Evolutionary conservation across 1,140 invertebrate species (phyloP).

Genomic region (Conus ventricosus): DNA sequence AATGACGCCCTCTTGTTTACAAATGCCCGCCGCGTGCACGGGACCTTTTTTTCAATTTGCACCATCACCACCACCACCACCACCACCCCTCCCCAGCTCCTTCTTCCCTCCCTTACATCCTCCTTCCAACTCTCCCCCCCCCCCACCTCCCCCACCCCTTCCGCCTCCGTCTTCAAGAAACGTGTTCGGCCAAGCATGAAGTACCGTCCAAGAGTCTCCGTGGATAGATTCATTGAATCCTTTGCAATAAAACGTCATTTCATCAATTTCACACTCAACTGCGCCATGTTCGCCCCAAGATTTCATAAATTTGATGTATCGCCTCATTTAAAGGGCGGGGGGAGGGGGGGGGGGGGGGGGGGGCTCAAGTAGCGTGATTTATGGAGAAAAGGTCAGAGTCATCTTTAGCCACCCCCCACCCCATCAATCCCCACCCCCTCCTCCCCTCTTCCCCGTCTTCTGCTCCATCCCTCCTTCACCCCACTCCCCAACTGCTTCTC

Average conservation of each 20-base stretch:
- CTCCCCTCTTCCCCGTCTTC: background rate
- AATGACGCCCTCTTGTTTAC: constrained; percentile 17
- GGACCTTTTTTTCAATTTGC: constrained; percentile 33
- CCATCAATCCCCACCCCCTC: too few relatives aligned
- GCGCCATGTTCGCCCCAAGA: constrained; percentile 27
- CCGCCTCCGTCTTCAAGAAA: background rate
- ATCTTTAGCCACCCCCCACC: background rate
- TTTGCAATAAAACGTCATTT: constrained; percentile 42
- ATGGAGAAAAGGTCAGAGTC: constrained; percentile 26
- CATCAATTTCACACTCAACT: constrained; percentile 36
- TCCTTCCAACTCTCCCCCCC: background rate
- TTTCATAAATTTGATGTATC: constrained; percentile 43
- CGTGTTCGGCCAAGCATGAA: constrained; percentile 30
- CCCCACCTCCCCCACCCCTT: background rate
- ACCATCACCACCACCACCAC: too few relatives aligned
- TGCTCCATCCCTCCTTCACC: too few relatives aligned
- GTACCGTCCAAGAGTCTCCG: constrained; percentile 25
- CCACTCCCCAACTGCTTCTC: background rate
- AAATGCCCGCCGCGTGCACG: constrained; percentile 22
- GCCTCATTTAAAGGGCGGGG: constrained; percentile 27
- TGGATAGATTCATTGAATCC: constrained; percentile 41
- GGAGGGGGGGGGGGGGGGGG: background rate
- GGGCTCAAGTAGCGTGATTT: constrained; percentile 28
- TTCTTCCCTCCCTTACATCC: background rate
- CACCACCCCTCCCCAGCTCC: background rate